A percentile compares a stretch with the other conserved stretches of the same genome.
Conservation (phyloP, 2,113 vertebrate genomes). For the Lampris megalopsis region DNA sequence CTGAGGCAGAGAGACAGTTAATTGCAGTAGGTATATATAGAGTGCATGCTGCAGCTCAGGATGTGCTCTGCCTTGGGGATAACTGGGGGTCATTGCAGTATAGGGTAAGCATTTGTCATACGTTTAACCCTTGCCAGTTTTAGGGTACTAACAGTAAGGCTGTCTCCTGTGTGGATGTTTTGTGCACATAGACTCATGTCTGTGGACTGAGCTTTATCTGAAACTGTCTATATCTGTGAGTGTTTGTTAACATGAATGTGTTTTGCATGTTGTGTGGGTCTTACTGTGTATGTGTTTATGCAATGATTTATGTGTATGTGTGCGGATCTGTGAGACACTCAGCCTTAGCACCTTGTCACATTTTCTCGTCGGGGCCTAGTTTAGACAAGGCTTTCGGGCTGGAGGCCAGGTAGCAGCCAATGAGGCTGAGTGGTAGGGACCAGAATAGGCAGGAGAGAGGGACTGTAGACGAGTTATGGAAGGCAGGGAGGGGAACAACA, state of each 20-base stretch:
- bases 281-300: too few relatives aligned
- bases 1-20: slow-evolving; percentile 49
- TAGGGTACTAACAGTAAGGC: slow-evolving; percentile 45
- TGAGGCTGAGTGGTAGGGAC: slow-evolving; percentile 51
- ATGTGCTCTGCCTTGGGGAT: neutral
- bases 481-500: neutral
- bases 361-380: slow-evolving; percentile 62
- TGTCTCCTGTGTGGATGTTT: slow-evolving; percentile 23
- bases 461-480: neutral
- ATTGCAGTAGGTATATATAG: slow-evolving; percentile 33
- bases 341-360: slow-evolving; percentile 53
- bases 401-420: slow-evolving; percentile 59
- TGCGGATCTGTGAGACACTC: slow-evolving; percentile 28
- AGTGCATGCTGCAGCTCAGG: neutral
- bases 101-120: slow-evolving; percentile 70
- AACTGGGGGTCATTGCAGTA: slow-evolving; percentile 52
- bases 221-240: too few relatives aligned
- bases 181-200: too few relatives aligned
- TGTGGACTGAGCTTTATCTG: too few relatives aligned
- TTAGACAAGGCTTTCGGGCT: slow-evolving; percentile 53
- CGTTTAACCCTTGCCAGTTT: slow-evolving; percentile 66
- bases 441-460: slow-evolving; percentile 27
- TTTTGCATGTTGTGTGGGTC: too few relatives aligned
- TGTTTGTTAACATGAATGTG: too few relatives aligned
- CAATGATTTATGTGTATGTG: neutral